A percentile compares a stretch with the other conserved stretches of the same genome.
Conservation (phyloP, 2,113 vertebrate species). For the Rhineura floridana region DNA sequence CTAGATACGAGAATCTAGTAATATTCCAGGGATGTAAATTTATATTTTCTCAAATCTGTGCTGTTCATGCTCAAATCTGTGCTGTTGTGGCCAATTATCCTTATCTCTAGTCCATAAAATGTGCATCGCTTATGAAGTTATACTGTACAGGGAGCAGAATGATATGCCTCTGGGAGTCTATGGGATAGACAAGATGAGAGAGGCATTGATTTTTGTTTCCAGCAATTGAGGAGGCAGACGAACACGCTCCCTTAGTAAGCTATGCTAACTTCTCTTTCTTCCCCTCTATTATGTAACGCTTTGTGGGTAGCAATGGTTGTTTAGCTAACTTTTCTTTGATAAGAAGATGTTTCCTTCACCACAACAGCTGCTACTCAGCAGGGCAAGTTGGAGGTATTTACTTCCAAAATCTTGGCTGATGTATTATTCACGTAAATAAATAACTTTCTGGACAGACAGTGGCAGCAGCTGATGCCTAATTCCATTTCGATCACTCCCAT, state of each 20-base stretch:
- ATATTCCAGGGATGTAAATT: too few relatives aligned
- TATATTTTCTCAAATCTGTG: slow-evolving; percentile 16
- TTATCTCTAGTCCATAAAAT: slow-evolving; percentile 24
- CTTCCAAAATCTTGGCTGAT: neutral
- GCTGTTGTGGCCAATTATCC: slow-evolving; percentile 6
- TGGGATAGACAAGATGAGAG: slow-evolving; percentile 21
- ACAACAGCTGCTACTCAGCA: neutral
- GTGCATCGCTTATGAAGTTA: slow-evolving; percentile 2
- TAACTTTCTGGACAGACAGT: neutral
- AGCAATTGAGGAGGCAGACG: neutral
- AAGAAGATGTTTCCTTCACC: neutral
- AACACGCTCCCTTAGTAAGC: neutral
- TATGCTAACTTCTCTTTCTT: neutral
- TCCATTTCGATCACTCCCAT: neutral
- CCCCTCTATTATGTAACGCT: neutral
- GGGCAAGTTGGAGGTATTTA: neutral
- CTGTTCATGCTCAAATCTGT: slow-evolving; percentile 9
- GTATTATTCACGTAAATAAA: neutral
- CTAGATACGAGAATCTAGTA: neutral
- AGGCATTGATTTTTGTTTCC: slow-evolving; percentile 23
- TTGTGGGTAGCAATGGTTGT: neutral
- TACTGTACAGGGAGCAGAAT: neutral
- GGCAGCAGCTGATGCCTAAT: neutral
- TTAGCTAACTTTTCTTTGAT: slow-evolving; percentile 15
- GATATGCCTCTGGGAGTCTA: slow-evolving; percentile 10